Conservation (phyloP, 2,797 vertebrate species). For the Alouatta caraya region DNA sequence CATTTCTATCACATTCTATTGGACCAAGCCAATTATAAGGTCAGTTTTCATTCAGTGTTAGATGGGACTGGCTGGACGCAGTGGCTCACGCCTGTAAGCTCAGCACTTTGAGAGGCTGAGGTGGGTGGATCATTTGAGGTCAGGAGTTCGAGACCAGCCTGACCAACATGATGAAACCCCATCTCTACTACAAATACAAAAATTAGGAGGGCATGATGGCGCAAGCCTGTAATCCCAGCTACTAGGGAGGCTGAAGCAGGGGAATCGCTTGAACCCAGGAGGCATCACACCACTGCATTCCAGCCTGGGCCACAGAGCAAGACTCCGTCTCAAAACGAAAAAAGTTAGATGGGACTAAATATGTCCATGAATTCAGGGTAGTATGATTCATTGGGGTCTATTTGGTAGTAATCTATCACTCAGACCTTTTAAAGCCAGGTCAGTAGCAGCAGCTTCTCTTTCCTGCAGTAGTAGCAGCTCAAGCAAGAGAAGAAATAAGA, state of each 20-base stretch:
- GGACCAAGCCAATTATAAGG: background rate
- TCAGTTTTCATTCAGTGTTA: background rate
- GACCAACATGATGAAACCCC: background rate
- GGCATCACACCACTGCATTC: background rate
- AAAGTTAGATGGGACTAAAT: background rate
- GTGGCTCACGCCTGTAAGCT: too few relatives aligned
- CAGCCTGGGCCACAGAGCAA: background rate
- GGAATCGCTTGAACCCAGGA: background rate
- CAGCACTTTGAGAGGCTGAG: too few relatives aligned
- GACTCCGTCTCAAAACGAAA: background rate
- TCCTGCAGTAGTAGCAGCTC: background rate
- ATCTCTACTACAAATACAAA: background rate
- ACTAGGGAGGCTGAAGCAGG: background rate
- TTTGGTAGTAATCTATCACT: background rate
- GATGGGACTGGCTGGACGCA: background rate
- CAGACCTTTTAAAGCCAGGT: constrained; percentile 5
- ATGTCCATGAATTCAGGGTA: background rate
- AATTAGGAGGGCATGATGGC: background rate
- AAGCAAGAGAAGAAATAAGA: background rate
- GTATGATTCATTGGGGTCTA: background rate
- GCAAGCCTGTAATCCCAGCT: background rate
- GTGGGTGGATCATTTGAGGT: too few relatives aligned
- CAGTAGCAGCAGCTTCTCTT: constrained; percentile 20
- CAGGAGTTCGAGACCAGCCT: too few relatives aligned
- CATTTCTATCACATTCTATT: background rate